Conservation (phyloP, 2,888 invertebrate genomes). For the Agrotis exclamationis region DNA sequence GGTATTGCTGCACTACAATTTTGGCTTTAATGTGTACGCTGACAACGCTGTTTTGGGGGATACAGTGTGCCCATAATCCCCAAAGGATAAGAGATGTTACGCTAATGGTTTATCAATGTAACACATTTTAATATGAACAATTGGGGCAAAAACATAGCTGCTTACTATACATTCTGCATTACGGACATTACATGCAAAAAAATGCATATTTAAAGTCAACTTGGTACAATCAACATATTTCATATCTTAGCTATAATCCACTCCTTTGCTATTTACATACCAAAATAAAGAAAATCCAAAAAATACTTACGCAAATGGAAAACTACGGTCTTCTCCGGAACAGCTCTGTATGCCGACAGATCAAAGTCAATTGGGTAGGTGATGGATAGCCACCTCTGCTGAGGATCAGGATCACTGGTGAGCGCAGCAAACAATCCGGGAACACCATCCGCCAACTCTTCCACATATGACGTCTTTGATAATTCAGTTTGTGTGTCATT, state of each 20-base stretch:
- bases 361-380: constrained; percentile 95
- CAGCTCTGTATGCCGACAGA: constrained; percentile 92
- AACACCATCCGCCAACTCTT: constrained; percentile 95
- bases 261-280: neutral
- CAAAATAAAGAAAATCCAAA: neutral
- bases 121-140: neutral
- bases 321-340: constrained; percentile 93
- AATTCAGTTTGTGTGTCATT: constrained; percentile 94
- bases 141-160: neutral
- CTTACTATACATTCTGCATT: too few relatives aligned
- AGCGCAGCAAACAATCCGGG: constrained; percentile 96
- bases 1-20: too few relatives aligned
- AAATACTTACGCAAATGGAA: constrained; percentile 93
- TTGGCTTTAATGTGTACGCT: too few relatives aligned
- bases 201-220: too few relatives aligned
- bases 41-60: too few relatives aligned
- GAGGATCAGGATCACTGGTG: constrained; percentile 94
- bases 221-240: too few relatives aligned
- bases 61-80: too few relatives aligned
- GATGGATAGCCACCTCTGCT: constrained; percentile 96
- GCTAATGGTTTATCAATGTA: too few relatives aligned
- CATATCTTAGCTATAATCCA: too few relatives aligned
- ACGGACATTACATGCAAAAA: too few relatives aligned
- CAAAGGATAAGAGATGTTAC: too few relatives aligned
- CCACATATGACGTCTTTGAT: constrained; percentile 95